These are phyloP conservation scores for Promerops cafer DNA, from an alignment of 2,113 vertebrate genomes.

Conservation along the genomic window DNA sequence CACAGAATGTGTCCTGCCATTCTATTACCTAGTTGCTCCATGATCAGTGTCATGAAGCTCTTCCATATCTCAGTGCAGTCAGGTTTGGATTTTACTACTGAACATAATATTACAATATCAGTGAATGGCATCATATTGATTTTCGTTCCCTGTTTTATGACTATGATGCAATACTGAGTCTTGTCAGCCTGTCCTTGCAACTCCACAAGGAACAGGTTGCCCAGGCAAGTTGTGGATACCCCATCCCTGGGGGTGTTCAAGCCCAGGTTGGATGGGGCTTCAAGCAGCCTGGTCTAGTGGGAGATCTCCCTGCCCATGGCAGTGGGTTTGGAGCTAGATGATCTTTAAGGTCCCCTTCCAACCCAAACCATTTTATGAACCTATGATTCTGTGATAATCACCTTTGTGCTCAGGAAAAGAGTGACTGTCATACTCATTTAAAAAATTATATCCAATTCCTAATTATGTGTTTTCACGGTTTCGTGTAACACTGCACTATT, in stretches of 20 bases:
- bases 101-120: not conserved
- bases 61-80: not conserved
- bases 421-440: accelerated
- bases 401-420: not conserved
- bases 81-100: not conserved
- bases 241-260: not conserved
- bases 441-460: not conserved
- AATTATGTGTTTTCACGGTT: not conserved
- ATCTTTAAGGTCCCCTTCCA: not conserved
- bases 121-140: not conserved
- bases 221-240: not conserved
- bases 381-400: not conserved
- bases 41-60: not conserved
- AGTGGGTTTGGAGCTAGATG: not conserved
- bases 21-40: not conserved
- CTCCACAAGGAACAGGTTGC: not conserved
- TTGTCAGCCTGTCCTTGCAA: not conserved
- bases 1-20: not conserved
- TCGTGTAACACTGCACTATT: not conserved
- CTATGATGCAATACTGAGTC: not conserved
- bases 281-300: not conserved
- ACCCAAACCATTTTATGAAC: not conserved
- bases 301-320: not conserved
- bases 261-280: not conserved
- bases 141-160: not conserved